Base-by-base conservation (phyloP, 2,888 invertebrate species). In the Diarsia dahlii region DNA sequence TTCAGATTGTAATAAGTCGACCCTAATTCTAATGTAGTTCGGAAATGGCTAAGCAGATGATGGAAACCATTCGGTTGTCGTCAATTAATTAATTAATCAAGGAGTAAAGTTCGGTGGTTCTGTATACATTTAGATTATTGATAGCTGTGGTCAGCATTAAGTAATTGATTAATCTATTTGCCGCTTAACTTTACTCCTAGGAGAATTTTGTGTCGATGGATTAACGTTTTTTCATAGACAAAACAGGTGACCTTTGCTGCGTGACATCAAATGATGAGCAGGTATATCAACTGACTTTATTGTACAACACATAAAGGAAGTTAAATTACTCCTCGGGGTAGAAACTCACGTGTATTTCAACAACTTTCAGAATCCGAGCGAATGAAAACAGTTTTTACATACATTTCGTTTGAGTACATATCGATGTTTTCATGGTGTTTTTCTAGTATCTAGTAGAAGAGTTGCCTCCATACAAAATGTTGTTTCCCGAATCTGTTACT, bases 341-440 rank as follows among this genome's bases (percentile, higher is more conserved):
- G n/a, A n/a, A n/a, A n/a, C 67, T 4, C 15, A 45, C 18, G 23
- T 62, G 15, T 39, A 18, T 54, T 54, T 15, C 20, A 52, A 20
- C 52, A 69, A 28, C 20, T 54, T 52, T 74, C 46, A 23, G 20
- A 6, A 52, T 20, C 20, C 10, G 20, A 52, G 13, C 10, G 45
- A 34, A 6, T 48, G 4, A 46, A 72, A 71, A 48, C 58, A 60
- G 52, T 34, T 23, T 28, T 46, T 52, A 0, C 15, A 3, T n/a
- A n/a, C 23, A 58, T 46, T 72, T 54, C 18, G 5, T 13, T 72
- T 56, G n/a, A 23, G 58, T n/a, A 75, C 15, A 34, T 15, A 15
- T n/a, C 28, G 3, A 52, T 50, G 23, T 76, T 46, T 15, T 15
- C 8, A 34, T 20, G 52, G 8, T 39, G 20, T 54, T 6, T 65